Evolutionary conservation across 2,888 invertebrate genomes (phyloP), one percentile per base, ranked within the genome.

Genomic region (Abrostola tripartita): DNA sequence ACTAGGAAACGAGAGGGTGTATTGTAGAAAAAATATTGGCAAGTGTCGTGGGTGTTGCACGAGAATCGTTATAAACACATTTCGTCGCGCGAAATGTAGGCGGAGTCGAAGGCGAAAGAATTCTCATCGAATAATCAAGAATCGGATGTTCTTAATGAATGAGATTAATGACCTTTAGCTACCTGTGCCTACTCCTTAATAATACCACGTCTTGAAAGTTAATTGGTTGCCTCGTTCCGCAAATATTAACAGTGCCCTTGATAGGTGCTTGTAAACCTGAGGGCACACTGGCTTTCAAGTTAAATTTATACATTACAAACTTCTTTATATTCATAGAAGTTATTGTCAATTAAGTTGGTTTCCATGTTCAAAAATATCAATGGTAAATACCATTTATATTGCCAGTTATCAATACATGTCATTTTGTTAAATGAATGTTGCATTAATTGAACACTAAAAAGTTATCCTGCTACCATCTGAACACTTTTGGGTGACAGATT

Each of bases 21-120:
- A 56, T 55, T 42, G 55, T 58, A 52, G 68, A 81, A 77, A 82
- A 83, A 85, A 79, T 73, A 61, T 76, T 62, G 50, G 63, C 74
- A 75, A 75, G 78, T 82, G 71, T 84, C 84, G 86, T 89, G 92
- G 81, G 94, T 90, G 94, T 91, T 83, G 79, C 86, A 71, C 75
- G 59, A 73, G 78, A 79, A 81, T 93, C 92, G 92, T 93, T 94
- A 93, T 90, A 90, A 92, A 89, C 87, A 88, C 92, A 93, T 93
- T 93, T 92, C 77, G 89, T 84, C 71, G 90, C 77, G 90, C 89
- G 88, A 91, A 91, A 86, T 88, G 86, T 84, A 84, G 94, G 94
- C 88, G 93, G 91, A 71, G 79, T 58, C 79, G 68, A 76, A 67
- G 76, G 82, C 79, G 82, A 82, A 80, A 76, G 78, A 78, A 81